These are phyloP conservation scores for Temnopleurus reevesii DNA, from an alignment of 53 echinoderm and acorn worm genomes.

Conservation along the genomic window DNA sequence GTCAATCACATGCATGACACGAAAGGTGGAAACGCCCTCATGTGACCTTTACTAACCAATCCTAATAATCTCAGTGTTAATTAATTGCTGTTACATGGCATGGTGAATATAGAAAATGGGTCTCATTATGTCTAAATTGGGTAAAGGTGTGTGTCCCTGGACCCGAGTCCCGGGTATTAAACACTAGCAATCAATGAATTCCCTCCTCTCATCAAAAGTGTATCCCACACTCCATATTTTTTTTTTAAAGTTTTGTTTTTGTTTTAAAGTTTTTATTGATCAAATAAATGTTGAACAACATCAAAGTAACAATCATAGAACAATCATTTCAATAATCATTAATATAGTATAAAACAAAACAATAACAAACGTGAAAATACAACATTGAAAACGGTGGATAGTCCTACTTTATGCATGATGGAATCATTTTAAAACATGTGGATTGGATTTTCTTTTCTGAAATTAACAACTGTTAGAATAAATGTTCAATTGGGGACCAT, in stretches of 20 bases:
- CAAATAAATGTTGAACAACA: no score
- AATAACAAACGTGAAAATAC: no score
- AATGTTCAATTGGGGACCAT: no score
- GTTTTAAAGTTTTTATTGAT: no score
- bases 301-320: background rate
- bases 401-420: no score
- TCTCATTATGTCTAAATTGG: background rate
- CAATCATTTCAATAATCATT: no score
- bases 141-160: background rate
- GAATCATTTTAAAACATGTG: no score
- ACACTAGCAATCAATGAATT: background rate
- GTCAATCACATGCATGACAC: background rate
- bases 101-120: background rate
- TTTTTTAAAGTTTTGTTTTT: background rate
- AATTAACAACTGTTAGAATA: no score
- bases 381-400: no score
- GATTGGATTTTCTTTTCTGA: no score
- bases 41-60: background rate
- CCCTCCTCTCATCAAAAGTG: no score
- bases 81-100: background rate
- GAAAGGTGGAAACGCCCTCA: background rate
- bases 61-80: background rate
- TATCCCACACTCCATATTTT: background rate
- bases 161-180: background rate
- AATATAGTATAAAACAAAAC: no score